Conservation (phyloP, 2,797 vertebrate genomes). For the Dendrocincla tyrannina region DNA sequence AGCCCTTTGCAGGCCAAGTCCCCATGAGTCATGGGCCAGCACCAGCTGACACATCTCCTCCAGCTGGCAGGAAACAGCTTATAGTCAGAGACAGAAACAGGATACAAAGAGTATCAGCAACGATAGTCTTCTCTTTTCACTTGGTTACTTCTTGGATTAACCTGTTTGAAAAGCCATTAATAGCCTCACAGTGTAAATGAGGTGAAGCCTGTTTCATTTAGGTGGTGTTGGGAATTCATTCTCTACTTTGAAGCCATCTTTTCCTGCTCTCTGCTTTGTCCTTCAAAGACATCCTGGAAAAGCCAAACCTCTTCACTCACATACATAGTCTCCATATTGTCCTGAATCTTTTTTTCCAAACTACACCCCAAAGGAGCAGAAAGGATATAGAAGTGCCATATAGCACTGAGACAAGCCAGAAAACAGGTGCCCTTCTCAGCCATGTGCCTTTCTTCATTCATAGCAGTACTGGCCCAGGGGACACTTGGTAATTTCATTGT, state of each 20-base stretch:
- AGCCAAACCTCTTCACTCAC: not conserved
- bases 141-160: constrained; percentile 17
- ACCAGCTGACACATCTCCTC: not conserved
- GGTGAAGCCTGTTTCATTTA: not conserved
- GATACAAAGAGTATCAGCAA: not conserved
- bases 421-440: not conserved
- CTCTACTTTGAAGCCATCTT: not conserved
- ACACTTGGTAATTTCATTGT: not conserved
- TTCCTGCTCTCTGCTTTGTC: not conserved
- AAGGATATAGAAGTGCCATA: not conserved
- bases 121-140: not conserved
- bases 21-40: not conserved
- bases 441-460: not conserved
- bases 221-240: not conserved
- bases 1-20: not conserved
- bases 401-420: not conserved
- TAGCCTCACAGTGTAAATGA: not conserved
- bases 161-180: not conserved
- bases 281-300: not conserved
- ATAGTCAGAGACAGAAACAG: not conserved
- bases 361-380: not conserved
- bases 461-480: not conserved
- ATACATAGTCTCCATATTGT: not conserved
- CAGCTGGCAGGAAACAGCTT: not conserved
- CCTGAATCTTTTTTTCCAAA: not conserved